A percentile compares a stretch with the other conserved stretches of the same genome.
Evolutionary conservation across 2,797 vertebrate species (phyloP).

Genomic region (Tangara arthus): DNA sequence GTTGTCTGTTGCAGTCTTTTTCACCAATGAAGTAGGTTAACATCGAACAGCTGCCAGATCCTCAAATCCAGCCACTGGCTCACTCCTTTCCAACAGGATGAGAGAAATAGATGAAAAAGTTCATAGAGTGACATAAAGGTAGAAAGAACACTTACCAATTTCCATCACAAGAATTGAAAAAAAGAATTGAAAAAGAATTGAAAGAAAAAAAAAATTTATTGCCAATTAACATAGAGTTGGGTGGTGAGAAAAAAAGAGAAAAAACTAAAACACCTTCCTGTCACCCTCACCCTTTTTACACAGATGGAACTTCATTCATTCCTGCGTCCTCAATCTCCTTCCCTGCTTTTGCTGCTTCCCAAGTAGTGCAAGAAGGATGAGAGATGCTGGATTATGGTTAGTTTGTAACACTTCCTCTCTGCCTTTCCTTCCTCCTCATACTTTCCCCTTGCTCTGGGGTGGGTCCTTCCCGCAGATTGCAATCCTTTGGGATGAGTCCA

Average conservation of each 20-base stretch:
- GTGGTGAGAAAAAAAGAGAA: not conserved
- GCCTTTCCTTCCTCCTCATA: not conserved
- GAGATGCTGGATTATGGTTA: not conserved
- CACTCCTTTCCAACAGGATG: not conserved
- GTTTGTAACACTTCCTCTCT: not conserved
- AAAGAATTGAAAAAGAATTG: no score
- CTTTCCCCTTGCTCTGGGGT: not conserved
- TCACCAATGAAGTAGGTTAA: not conserved
- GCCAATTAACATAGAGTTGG: not conserved
- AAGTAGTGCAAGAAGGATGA: not conserved
- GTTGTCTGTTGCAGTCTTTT: not conserved
- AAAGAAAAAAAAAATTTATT: not conserved
- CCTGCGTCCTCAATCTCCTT: not conserved
- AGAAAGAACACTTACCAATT: not conserved
- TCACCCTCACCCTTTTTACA: not conserved
- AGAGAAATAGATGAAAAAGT: not conserved
- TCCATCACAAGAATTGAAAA: not conserved
- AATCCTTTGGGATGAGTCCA: fast-evolving
- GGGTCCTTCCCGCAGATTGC: not conserved
- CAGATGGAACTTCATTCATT: not conserved
- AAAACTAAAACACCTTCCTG: not conserved
- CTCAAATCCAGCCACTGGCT: not conserved
- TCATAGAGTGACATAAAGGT: not conserved
- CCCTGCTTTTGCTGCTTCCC: fast-evolving
- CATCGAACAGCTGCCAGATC: not conserved